A percentile compares a stretch with the other conserved stretches of the same genome.
These are phyloP conservation scores for Otus scops DNA, from an alignment of 2,797 vertebrate species.

Conservation along the genomic window DNA sequence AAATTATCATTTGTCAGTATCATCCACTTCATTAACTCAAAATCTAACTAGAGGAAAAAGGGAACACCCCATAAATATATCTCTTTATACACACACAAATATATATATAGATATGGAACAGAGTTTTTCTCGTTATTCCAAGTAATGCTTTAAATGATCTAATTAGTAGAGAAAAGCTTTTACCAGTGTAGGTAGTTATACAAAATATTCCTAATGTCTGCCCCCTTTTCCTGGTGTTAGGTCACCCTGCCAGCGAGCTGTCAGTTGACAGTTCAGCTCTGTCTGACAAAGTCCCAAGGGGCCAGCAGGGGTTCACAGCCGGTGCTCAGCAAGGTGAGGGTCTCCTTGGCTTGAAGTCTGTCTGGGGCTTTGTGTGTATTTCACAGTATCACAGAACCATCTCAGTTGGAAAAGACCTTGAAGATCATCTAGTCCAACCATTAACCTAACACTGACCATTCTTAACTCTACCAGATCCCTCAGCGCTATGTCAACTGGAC, in stretches of 20 bases:
- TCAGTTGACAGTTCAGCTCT: not conserved
- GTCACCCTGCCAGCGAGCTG: not conserved
- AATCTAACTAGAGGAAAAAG: not conserved
- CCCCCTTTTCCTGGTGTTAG: not conserved
- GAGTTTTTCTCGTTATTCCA: not conserved
- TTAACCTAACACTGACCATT: too few relatives aligned
- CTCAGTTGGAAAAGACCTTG: too few relatives aligned
- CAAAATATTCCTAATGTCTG: not conserved
- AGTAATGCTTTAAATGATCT: not conserved
- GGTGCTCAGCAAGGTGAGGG: accelerated
- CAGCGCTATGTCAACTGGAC: too few relatives aligned
- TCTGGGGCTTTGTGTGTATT: not conserved
- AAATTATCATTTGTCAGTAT: not conserved
- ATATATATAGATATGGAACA: not conserved
- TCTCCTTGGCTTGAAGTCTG: not conserved
- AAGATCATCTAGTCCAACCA: too few relatives aligned
- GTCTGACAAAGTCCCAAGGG: not conserved
- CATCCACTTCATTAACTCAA: not conserved
- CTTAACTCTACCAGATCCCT: too few relatives aligned
- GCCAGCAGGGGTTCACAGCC: accelerated
- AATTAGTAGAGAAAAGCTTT: not conserved
- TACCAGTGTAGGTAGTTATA: not conserved
- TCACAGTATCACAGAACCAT: too few relatives aligned
- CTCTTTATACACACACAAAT: too few relatives aligned
- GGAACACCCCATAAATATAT: not conserved